Evolutionary conservation across 92 coral and sea anemone species (phyloP), one percentile per base, ranked within the genome.

Genomic region (Phenganax subtilis): DNA sequence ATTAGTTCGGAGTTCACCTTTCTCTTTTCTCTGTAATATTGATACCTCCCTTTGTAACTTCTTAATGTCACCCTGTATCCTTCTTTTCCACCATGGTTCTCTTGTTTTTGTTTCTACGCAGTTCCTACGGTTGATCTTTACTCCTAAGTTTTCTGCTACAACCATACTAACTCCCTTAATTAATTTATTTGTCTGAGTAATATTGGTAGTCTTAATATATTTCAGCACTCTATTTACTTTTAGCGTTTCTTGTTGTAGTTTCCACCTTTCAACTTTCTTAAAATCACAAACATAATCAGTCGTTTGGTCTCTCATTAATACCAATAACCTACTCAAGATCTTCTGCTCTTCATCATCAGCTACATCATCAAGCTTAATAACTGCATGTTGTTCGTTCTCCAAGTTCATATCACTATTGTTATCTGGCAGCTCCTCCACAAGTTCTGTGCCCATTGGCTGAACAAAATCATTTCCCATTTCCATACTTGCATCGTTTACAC

Each of bases 21-120:
- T 76, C 11, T 57, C 16, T 47, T 56, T 57, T 7, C 69, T 76
- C 51, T 76, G 81, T 56, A 57, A 31, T 30, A 57, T 76, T 37
- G 81, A 76, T 5, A 76, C 8, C 44, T 6, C 55, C 7, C 77
- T 7, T 29, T 52, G 17, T 72, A 71, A 7, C 76, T 71, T 29
- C 37, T 72, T 72, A 14, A 8, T 15, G 57, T 76, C 68, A 16
- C 71, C 16, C 70, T 76, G 37, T n/a, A 76, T 76, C 54, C 55
- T 76, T 55, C 81, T 76, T 60, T 76, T 76, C 81, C 81, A 76
- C 69, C 81, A 76, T 12, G 81, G 81, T 76, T 76, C 69, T 76
- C 59, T 58, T 20, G 57, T 76, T 12, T 58, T 37, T 10, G 69
- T 2, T 37, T 51, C 30, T 14, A 9, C 0, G 47, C 58, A 3